These are phyloP conservation scores for Spicauda simplicius DNA, from an alignment of 2,888 invertebrate genomes.

Conservation along the genomic window DNA sequence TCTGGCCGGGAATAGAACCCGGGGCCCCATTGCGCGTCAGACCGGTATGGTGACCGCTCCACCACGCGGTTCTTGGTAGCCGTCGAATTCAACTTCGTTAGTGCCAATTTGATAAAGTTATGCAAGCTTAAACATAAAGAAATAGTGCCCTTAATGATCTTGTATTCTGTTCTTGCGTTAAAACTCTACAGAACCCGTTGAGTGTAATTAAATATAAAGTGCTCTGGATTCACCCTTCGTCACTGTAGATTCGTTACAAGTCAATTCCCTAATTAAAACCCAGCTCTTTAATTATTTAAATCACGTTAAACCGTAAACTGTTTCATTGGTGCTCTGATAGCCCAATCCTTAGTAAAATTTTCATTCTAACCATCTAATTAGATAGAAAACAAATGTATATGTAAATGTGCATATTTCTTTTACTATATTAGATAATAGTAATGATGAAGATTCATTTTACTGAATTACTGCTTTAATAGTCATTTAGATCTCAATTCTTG, in stretches of 20 bases:
- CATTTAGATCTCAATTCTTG: too few species aligned
- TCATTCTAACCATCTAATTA: neutral
- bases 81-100: too few species aligned
- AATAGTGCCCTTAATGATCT: neutral
- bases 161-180: neutral
- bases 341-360: neutral
- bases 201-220: constrained; percentile 1
- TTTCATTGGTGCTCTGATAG: neutral
- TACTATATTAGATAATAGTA: too few species aligned
- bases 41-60: too few species aligned
- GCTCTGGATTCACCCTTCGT: neutral
- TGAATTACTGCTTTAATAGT: too few species aligned
- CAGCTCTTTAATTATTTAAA: constrained; percentile 5
- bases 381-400: neutral
- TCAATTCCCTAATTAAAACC: constrained; percentile 2
- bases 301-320: neutral
- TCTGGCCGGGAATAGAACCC: too few species aligned
- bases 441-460: too few species aligned
- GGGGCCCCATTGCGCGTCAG: too few species aligned
- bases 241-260: constrained; percentile 6
- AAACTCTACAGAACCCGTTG: neutral
- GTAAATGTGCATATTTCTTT: too few species aligned
- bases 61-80: too few species aligned
- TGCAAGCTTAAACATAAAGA: too few species aligned
- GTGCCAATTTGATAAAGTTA: too few species aligned